A percentile compares a stretch with the other conserved stretches of the same genome.
phyloP scores from a whole-genome alignment of 2,797 vertebrate species.

The Austrolebias charrua region DNA sequence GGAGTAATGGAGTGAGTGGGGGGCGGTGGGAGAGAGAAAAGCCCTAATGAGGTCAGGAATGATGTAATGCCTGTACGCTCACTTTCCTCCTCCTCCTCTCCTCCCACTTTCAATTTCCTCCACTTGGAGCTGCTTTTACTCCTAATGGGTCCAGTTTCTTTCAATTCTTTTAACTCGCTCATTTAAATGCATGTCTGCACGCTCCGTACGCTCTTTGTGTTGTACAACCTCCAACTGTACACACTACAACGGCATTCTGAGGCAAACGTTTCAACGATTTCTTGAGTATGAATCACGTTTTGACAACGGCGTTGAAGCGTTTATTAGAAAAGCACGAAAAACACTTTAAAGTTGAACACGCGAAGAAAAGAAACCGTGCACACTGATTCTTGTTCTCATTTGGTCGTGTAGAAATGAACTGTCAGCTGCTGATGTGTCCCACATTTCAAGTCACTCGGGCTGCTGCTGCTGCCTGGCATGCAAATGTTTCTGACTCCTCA shows the following conservation, averaged over 20 bases:
- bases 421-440: not conserved
- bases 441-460: slow-evolving; percentile 11
- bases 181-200: slow-evolving; percentile 34
- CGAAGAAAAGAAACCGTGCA: too few relatives aligned
- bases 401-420: not conserved
- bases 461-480: too few relatives aligned
- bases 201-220: slow-evolving; percentile 24
- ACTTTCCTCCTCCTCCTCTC: slow-evolving; percentile 68
- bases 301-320: not conserved
- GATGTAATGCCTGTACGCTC: slow-evolving; percentile 78
- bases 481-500: too few relatives aligned
- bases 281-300: too few relatives aligned
- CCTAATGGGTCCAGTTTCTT: slow-evolving; percentile 73
- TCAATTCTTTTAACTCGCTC: slow-evolving; percentile 53
- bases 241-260: not conserved
- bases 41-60: slow-evolving; percentile 83
- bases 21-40: slow-evolving; percentile 60
- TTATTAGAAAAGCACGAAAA: not conserved
- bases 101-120: slow-evolving; percentile 71
- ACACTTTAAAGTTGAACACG: not conserved
- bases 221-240: not conserved
- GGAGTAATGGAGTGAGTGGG: slow-evolving; percentile 46
- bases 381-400: not conserved
- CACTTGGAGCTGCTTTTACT: slow-evolving; percentile 69
- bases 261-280: not conserved